A percentile compares a stretch with the other conserved stretches of the same genome.
Evolutionary conservation across 2,797 vertebrate species (phyloP).

Genomic region (Orestias chungarensis): DNA sequence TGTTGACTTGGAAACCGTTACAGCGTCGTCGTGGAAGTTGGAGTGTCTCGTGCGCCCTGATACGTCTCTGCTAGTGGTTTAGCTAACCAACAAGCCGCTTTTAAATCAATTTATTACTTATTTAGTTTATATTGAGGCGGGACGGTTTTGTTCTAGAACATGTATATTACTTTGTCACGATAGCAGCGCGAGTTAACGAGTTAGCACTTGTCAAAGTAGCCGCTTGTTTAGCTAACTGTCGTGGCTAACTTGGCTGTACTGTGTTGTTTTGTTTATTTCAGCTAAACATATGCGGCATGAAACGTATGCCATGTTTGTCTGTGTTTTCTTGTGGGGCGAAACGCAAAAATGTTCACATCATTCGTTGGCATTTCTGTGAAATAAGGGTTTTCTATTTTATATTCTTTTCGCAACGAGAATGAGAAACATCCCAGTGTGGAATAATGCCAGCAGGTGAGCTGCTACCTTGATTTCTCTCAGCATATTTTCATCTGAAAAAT

Average conservation of each 20-base stretch:
- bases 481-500: too few relatives aligned
- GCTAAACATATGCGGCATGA: background rate
- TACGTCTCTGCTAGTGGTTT: background rate
- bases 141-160: background rate
- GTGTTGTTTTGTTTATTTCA: background rate
- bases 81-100: rapidly evolving
- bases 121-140: background rate
- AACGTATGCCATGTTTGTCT: background rate
- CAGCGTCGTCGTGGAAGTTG: slow-evolving; percentile 40
- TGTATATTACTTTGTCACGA: background rate
- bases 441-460: slow-evolving; percentile 73
- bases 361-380: background rate
- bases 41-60: slow-evolving; percentile 45
- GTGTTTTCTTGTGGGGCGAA: background rate
- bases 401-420: slow-evolving; percentile 33
- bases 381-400: background rate
- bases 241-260: background rate
- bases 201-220: slow-evolving; percentile 48
- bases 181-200: slow-evolving; percentile 29
- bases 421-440: slow-evolving; percentile 36
- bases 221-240: slow-evolving; percentile 20
- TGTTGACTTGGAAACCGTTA: slow-evolving; percentile 72
- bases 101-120: background rate
- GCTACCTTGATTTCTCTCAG: background rate
- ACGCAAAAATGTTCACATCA: background rate